Base-by-base conservation (phyloP, 2,797 vertebrate genomes). In the Diplodus puntazzo region DNA sequence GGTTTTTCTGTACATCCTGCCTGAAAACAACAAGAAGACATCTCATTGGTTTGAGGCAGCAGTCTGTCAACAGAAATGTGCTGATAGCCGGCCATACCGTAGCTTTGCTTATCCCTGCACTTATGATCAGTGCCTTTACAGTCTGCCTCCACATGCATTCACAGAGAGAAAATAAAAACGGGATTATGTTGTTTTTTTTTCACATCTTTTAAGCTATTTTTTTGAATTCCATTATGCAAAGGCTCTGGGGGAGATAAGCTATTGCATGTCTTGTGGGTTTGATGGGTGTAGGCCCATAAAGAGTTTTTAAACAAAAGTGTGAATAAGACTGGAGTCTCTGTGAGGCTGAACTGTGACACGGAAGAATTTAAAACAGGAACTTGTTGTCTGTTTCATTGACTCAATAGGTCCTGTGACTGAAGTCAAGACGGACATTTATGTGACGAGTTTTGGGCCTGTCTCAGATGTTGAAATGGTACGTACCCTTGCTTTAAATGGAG, bases 381-480 rank as follows among this genome's bases (percentile, higher is more conserved):
- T 4, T 74, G 45, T 50, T 61, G n/a, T 73, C 20, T 77, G 50
- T 88, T 61, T 80, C 6, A 23, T 69, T 86, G 76, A 80, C 87
- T 90, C 85, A 57, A 85, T 92, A 99, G 98, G 97, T 95, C 95
- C 97, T 82, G 98, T 99, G 93, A 99, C 98, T 65, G 98, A 99
- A 94, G 98, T 99, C 83, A 99, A 99, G 96, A 99, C 98, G 50
- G 98, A 99, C 92, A 99, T 99, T 92, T 99, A 99, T 80, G 98
- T 99, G 91, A 99, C 98, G 81, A 99, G 98, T 93, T 99, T 99
- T 94, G 98, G 98, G 89, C 98, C 98, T 21, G 98, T 99, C 87
- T 99, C 98, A 82, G 98, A 99, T 92, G 98, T 99, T 89, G 98
- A 99, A 95, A 99, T 99, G 98, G 98, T 99, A 97, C 27, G 97